Evolutionary conservation across 2,113 vertebrate species (phyloP).

Genomic region (Labeo rohita): DNA sequence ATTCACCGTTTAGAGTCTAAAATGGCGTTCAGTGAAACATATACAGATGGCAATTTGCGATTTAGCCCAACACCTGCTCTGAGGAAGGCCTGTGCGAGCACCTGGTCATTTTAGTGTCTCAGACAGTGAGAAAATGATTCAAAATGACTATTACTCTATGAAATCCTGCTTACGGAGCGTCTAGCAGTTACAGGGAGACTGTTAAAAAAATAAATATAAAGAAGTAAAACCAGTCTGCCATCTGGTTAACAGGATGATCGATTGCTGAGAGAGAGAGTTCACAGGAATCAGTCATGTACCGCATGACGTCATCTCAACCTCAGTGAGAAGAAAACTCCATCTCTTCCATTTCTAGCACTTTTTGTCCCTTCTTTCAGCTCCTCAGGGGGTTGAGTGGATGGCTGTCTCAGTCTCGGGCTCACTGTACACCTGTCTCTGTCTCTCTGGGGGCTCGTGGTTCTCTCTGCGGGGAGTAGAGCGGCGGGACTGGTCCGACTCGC

Average conservation of each 20-base stretch:
- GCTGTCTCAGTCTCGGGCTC: constrained; percentile 35
- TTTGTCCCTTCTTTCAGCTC: constrained; percentile 15
- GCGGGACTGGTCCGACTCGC: constrained; percentile 39
- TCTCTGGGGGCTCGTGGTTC: constrained; percentile 69
- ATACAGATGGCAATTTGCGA: constrained; percentile 32
- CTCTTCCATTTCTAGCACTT: not conserved
- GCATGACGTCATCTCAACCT: not conserved
- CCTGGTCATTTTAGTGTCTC: constrained; percentile 29
- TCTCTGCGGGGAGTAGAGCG: constrained; percentile 40
- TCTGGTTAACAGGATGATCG: constrained; percentile 55
- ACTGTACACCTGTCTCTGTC: constrained; percentile 42
- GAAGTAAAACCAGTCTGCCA: not conserved
- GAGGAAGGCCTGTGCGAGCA: not conserved
- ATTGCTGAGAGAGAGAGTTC: constrained; percentile 41
- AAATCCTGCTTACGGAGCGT: not conserved
- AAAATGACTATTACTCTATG: not conserved
- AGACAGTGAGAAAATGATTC: not conserved
- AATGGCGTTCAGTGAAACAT: constrained; percentile 22
- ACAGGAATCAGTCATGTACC: not conserved
- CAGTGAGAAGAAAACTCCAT: constrained; percentile 9
- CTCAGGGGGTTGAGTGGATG: constrained; percentile 44
- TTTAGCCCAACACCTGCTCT: constrained; percentile 29
- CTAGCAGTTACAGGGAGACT: not conserved
- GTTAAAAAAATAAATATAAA: not conserved
- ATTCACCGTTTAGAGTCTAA: constrained; percentile 36